phyloP scores from a whole-genome alignment of 2,797 vertebrate genomes.

The Enteromius viviparus region DNA sequence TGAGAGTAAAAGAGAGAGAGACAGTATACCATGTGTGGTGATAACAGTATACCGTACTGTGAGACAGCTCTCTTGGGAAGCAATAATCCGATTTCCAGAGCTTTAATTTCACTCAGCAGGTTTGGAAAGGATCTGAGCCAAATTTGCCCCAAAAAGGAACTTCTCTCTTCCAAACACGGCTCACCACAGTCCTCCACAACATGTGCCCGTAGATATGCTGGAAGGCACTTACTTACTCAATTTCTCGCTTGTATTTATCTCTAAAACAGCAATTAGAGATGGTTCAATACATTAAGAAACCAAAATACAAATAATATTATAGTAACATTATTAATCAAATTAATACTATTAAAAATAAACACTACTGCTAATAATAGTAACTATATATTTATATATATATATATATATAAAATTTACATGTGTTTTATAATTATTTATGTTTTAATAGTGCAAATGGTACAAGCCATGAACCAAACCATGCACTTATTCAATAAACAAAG shows the following conservation, averaged over 20 bases:
- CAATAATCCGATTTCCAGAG: conserved; percentile 55
- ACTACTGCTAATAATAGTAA: background rate
- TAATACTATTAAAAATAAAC: background rate
- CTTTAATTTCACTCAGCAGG: conserved; percentile 57
- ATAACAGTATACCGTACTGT: conserved; percentile 23
- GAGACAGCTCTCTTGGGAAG: conserved; percentile 48
- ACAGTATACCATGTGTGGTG: background rate
- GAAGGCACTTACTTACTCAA: background rate
- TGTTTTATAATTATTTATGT: background rate
- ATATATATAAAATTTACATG: background rate
- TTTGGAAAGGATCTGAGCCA: conserved; percentile 48
- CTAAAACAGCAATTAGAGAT: background rate
- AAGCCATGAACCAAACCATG: background rate
- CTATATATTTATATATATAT: background rate
- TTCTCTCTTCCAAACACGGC: conserved; percentile 15
- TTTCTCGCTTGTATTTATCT: conserved; percentile 22
- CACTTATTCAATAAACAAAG: background rate
- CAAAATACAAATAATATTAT: background rate
- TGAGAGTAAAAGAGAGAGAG: conserved; percentile 41
- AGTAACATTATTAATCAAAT: background rate
- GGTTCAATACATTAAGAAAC: background rate
- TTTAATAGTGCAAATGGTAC: background rate
- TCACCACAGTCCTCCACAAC: conserved; percentile 13
- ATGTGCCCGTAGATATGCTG: background rate
- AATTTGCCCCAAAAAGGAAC: conserved; percentile 33